phyloP scores from a whole-genome alignment of 1,140 invertebrate species.

The Dysdera silvatica region DNA sequence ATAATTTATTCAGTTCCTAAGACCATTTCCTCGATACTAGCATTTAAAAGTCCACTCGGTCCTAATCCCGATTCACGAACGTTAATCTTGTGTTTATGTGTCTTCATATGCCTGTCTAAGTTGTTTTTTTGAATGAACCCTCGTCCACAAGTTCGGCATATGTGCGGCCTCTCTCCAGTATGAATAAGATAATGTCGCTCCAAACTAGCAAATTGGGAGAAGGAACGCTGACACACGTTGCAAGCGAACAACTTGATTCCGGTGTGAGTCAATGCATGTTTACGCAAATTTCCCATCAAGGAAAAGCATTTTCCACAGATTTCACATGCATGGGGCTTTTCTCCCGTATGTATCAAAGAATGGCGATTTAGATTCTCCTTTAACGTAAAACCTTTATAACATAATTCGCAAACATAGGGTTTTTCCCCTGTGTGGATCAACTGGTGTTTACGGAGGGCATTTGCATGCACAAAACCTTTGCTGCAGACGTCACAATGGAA shows the following conservation, averaged over 20 bases:
- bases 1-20: too few species aligned
- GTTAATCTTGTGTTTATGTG: too few species aligned
- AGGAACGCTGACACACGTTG: conserved; percentile 12
- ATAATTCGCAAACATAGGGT: neutral
- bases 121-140: conserved; percentile 15
- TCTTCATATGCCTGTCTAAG: conserved; percentile 21
- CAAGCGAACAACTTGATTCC: conserved; percentile 13
- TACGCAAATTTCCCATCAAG: neutral
- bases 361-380: conserved; percentile 22
- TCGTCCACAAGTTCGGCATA: conserved; percentile 6
- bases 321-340: neutral
- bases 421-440: neutral
- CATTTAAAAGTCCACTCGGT: too few species aligned
- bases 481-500: neutral
- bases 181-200: conserved; percentile 18
- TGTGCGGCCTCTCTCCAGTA: conserved; percentile 15
- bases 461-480: neutral
- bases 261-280: conserved; percentile 7
- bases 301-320: conserved; percentile 37
- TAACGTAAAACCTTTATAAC: conserved; percentile 4
- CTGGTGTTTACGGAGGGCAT: neutral
- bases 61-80: too few species aligned
- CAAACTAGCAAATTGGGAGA: conserved; percentile 10
- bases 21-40: too few species aligned
- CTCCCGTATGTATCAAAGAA: conserved; percentile 21